A percentile compares a stretch with the other conserved stretches of the same genome.
phyloP scores from a whole-genome alignment of 2,797 vertebrate genomes.

The Eospalax fontanierii region DNA sequence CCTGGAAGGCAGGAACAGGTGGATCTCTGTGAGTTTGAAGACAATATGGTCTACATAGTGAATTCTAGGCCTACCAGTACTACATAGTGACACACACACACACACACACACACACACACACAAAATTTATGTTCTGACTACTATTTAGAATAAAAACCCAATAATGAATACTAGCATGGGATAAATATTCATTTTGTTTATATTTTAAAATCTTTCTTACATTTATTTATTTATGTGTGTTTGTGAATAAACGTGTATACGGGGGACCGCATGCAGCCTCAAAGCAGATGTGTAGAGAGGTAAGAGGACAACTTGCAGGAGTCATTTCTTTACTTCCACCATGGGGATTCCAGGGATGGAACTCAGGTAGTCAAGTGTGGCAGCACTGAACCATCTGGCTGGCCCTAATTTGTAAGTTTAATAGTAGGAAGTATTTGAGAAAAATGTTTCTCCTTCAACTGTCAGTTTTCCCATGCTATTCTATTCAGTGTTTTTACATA shows the following conservation, averaged over 20 bases:
- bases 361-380: neutral
- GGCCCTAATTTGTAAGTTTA: neutral
- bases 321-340: neutral
- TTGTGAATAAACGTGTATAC: no score
- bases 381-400: neutral
- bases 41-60: no score
- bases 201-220: neutral
- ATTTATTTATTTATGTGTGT: neutral
- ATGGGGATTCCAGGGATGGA: neutral
- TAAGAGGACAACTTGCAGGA: neutral
- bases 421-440: neutral
- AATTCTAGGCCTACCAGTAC: no score
- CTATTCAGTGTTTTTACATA: conserved; percentile 52
- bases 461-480: conserved; percentile 47
- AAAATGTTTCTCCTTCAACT: conserved; percentile 26
- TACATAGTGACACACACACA: no score
- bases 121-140: no score
- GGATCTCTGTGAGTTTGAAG: no score
- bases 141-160: conserved; percentile 27
- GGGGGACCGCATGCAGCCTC: no score
- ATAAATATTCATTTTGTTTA: neutral
- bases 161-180: conserved; percentile 19
- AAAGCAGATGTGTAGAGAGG: no score
- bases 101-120: no score
- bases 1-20: no score